Conservation (phyloP, 2,888 invertebrate species). For the Rotaria magnacalcarata region DNA sequence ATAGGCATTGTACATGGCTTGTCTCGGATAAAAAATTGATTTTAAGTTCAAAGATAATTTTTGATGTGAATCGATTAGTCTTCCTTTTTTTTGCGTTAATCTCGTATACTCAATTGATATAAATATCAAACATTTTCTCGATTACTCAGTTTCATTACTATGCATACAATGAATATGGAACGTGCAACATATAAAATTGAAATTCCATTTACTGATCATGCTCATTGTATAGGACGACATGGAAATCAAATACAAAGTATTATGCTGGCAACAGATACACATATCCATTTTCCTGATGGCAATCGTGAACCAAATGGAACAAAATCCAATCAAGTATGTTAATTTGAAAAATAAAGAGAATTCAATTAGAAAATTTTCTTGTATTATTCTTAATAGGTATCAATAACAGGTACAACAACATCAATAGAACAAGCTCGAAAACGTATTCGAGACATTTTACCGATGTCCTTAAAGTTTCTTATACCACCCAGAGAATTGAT, state of each 20-base stretch:
- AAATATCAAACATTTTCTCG: too few relatives aligned
- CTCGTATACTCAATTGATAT: too few relatives aligned
- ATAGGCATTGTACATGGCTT: too few relatives aligned
- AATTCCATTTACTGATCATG: conserved; percentile 35
- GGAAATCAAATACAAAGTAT: conserved; percentile 34
- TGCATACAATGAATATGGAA: not conserved
- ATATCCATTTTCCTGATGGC: conserved; percentile 35
- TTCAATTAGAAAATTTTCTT: not conserved
- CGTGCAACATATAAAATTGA: conserved; percentile 23
- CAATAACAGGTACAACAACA: not conserved
- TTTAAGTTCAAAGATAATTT: too few relatives aligned
- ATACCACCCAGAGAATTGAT: conserved; percentile 24
- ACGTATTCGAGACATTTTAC: conserved; percentile 24
- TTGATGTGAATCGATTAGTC: too few relatives aligned
- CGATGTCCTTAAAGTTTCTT: conserved; percentile 25
- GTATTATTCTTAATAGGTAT: not conserved
- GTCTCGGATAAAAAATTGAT: too few relatives aligned
- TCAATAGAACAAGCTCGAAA: conserved; percentile 32
- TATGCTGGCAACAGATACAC: conserved; percentile 19
- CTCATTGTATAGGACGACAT: conserved; percentile 38
- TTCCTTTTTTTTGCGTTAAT: too few relatives aligned
- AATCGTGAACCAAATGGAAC: conserved; percentile 33
- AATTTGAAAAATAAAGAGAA: not conserved
- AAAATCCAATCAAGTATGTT: conserved; percentile 18
- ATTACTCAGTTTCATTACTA: too few relatives aligned